Conservation (phyloP, 2,113 vertebrate species). For the Cynocephalus volans region DNA sequence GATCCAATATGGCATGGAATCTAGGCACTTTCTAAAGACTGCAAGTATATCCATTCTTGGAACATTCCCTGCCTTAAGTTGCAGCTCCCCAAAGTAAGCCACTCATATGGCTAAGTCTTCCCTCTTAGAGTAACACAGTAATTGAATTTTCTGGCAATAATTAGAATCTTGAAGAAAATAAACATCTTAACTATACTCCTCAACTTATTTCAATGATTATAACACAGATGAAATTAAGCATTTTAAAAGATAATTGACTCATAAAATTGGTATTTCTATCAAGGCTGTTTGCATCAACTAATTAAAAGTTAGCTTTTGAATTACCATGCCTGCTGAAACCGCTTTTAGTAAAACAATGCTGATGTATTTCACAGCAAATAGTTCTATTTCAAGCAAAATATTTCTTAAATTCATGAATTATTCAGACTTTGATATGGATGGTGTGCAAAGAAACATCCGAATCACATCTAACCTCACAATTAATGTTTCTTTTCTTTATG, state of each 20-base stretch:
- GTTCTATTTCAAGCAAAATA: constrained; percentile 1
- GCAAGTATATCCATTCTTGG: not conserved
- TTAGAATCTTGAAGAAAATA: constrained; percentile 56
- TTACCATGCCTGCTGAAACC: constrained; percentile 37
- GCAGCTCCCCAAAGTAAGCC: not conserved
- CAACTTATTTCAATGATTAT: constrained; percentile 14
- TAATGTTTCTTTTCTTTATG: constrained; percentile 34
- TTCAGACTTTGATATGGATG: not conserved
- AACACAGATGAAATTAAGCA: constrained; percentile 55
- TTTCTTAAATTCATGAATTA: constrained; percentile 55
- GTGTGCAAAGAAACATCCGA: constrained; percentile 21
- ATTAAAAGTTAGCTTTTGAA: constrained; percentile 71
- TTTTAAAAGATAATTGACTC: constrained; percentile 59
- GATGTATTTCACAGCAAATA: constrained; percentile 37
- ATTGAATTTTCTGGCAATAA: constrained; percentile 67
- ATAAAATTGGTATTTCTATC: constrained; percentile 56
- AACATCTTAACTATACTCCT: constrained; percentile 41
- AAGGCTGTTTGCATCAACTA: constrained; percentile 37
- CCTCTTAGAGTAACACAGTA: not conserved
- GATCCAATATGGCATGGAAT: too few relatives aligned
- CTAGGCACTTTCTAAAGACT: not conserved
- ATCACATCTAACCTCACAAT: not conserved
- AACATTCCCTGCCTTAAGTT: not conserved
- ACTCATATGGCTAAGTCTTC: not conserved
- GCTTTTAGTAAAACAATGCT: constrained; percentile 19